Percentiles rank a stretch among this genome's conserved stretches.
These are phyloP conservation scores for Xestia sexstrigata DNA, from an alignment of 2,888 invertebrate genomes.

Conservation along the genomic window DNA sequence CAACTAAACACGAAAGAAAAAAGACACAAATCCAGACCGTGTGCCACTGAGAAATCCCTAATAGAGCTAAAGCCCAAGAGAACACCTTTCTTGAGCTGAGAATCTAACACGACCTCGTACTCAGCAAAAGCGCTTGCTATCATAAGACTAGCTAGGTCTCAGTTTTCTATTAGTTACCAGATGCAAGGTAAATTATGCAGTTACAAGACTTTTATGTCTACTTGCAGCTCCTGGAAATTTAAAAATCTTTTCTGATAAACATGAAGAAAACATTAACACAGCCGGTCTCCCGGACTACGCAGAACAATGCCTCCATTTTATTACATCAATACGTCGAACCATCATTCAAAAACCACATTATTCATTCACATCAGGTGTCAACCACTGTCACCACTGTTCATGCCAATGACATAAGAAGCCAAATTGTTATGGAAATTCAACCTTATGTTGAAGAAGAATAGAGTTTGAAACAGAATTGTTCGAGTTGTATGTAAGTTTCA, in stretches of 20 bases:
- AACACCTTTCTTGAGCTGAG: neutral
- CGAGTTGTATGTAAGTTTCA: neutral
- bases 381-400: constrained; percentile 24
- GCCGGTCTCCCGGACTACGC: constrained; percentile 49
- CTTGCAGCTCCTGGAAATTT: neutral
- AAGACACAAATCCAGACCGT: neutral
- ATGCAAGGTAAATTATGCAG: neutral
- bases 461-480: neutral
- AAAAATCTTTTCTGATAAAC: neutral
- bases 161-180: neutral
- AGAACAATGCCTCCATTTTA: constrained; percentile 63
- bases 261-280: neutral
- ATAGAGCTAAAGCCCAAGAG: neutral
- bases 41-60: neutral
- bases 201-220: neutral
- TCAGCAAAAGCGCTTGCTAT: no score
- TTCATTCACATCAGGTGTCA: constrained; percentile 66
- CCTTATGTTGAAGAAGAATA: constrained; percentile 8
- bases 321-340: constrained; percentile 69
- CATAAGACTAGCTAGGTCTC: neutral
- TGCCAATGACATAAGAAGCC: constrained; percentile 32
- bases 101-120: neutral
- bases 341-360: constrained; percentile 64
- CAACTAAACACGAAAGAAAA: neutral
- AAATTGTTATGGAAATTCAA: constrained; percentile 7